These are phyloP conservation scores for Melanotaenia boesemani DNA, from an alignment of 2,797 vertebrate species.

Conservation along the genomic window DNA sequence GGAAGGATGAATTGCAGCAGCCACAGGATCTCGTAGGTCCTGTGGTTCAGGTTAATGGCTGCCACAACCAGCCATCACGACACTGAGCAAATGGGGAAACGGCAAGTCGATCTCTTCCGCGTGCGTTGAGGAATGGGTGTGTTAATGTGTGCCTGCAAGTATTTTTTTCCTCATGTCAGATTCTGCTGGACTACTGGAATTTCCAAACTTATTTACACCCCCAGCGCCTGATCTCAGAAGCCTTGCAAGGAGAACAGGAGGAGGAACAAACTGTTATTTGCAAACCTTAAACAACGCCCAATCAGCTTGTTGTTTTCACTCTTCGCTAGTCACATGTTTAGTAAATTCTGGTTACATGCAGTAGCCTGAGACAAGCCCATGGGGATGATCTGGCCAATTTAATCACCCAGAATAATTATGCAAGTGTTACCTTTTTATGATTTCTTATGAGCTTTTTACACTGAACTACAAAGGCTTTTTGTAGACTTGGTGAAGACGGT, in stretches of 20 bases:
- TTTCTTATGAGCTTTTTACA: slow-evolving; percentile 81
- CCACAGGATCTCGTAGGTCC: slow-evolving; percentile 48
- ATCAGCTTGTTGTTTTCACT: slow-evolving; percentile 64
- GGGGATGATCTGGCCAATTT: slow-evolving; percentile 64
- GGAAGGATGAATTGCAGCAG: slow-evolving; percentile 63
- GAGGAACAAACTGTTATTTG: slow-evolving; percentile 85
- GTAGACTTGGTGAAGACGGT: slow-evolving; percentile 65
- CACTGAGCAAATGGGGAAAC: slow-evolving; percentile 62
- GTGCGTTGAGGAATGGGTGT: slow-evolving; percentile 49
- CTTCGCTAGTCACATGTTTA: slow-evolving; percentile 42
- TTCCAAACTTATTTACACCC: slow-evolving; percentile 69
- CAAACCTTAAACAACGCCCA: slow-evolving; percentile 71
- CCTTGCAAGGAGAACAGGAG: slow-evolving; percentile 82
- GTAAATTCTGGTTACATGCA: slow-evolving; percentile 43
- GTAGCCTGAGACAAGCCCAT: slow-evolving; percentile 57
- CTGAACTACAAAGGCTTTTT: slow-evolving; percentile 77
- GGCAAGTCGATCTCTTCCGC: slow-evolving; percentile 66
- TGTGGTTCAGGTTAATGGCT: slow-evolving; percentile 82
- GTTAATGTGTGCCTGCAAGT: slow-evolving; percentile 50
- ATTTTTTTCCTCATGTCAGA: slow-evolving; percentile 73
- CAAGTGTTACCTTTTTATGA: slow-evolving; percentile 80
- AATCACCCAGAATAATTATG: slow-evolving; percentile 80
- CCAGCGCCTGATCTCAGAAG: slow-evolving; percentile 85
- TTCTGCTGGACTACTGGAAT: slow-evolving; percentile 84
- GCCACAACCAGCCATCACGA: slow-evolving; percentile 51